phyloP scores from a whole-genome alignment of 1,140 invertebrate genomes.

The Samia ricini region DNA sequence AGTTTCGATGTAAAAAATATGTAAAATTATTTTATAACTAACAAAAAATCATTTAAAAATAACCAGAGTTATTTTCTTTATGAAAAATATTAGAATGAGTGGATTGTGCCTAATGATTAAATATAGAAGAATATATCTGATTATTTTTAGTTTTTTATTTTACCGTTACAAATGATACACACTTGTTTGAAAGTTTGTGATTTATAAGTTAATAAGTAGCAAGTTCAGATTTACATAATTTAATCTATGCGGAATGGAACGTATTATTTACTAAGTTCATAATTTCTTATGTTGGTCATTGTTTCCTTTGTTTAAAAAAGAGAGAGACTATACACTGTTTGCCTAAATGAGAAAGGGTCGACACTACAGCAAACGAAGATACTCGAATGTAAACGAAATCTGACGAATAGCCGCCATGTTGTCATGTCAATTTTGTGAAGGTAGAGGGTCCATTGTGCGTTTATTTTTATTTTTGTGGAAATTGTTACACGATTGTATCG shows the following conservation, averaged over 20 bases:
- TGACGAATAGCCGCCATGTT: constrained; percentile 59
- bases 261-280: constrained; percentile 2
- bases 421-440: constrained; percentile 65
- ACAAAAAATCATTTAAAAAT: no score
- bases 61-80: no score
- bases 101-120: no score
- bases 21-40: no score
- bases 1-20: no score
- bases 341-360: constrained; percentile 22
- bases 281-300: constrained; percentile 21
- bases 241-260: constrained; percentile 23
- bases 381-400: constrained; percentile 25
- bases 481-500: constrained; percentile 25
- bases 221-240: no score
- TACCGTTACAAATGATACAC: no score
- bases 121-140: no score
- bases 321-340: constrained; percentile 3
- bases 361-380: constrained; percentile 21
- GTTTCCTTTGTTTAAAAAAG: constrained; percentile 14
- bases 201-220: no score
- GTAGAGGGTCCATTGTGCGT: constrained; percentile 49
- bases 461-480: constrained; percentile 34
- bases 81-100: no score
- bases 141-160: no score
- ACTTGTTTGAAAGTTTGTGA: no score